Evolutionary conservation across 2,888 invertebrate species (phyloP).

Genomic region (Galeruca laticollis): DNA sequence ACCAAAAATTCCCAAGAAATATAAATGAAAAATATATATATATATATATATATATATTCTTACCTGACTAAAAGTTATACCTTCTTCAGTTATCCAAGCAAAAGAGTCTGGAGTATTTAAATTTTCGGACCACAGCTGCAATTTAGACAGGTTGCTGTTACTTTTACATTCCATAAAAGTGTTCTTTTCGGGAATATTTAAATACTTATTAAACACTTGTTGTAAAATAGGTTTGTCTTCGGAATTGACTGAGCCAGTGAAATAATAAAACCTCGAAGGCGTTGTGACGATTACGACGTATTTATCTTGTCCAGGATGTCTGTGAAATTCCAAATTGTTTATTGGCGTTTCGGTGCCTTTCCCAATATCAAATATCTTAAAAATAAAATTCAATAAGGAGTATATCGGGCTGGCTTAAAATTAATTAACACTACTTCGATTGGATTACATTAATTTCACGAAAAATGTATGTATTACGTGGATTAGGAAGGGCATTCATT

Average conservation of each 20-base stretch:
- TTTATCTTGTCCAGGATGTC: conserved; percentile 77
- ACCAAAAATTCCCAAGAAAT: no score
- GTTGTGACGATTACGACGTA: conserved; percentile 89
- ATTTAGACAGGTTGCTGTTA: conserved; percentile 76
- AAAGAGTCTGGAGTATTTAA: conserved; percentile 80
- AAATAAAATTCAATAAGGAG: conserved; percentile 43
- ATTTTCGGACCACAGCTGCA: conserved; percentile 82
- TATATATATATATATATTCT: background rate
- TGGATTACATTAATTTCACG: no score
- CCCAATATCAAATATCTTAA: conserved; percentile 89
- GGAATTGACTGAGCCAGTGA: conserved; percentile 80
- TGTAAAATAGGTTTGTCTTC: conserved; percentile 86
- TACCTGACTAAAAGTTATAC: conserved; percentile 85
- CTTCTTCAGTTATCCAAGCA: conserved; percentile 90
- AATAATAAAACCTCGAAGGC: conserved; percentile 87
- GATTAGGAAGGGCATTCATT: no score
- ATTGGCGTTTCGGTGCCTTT: conserved; percentile 83
- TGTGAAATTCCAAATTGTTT: conserved; percentile 88
- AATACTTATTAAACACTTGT: conserved; percentile 82
- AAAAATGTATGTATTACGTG: no score
- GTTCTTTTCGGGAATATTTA: conserved; percentile 77
- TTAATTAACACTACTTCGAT: background rate
- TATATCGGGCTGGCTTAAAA: background rate
- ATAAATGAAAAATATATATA: no score
- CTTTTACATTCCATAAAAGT: conserved; percentile 80